Evolutionary conservation across 2,797 vertebrate species (phyloP).

Genomic region (Lindbergichthys nudifrons): DNA sequence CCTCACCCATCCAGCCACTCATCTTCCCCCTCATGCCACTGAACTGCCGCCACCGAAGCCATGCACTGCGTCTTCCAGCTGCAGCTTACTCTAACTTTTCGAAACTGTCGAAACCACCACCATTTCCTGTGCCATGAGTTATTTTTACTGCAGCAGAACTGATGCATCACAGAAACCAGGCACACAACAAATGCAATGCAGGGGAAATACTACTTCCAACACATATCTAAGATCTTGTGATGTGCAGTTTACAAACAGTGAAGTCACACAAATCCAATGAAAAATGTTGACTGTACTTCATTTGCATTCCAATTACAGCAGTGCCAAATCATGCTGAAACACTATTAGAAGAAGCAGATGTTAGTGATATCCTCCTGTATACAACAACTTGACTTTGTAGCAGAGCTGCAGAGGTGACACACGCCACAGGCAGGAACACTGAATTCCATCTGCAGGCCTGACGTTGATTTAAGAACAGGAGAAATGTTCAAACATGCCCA

Average conservation of each 20-base stretch:
- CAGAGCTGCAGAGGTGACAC: conserved; percentile 58
- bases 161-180: conserved; percentile 25
- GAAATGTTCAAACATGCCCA: conserved; percentile 75
- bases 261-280: background rate
- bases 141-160: conserved; percentile 48
- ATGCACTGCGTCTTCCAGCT: conserved; percentile 46
- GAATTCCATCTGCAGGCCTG: conserved; percentile 68
- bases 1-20: conserved; percentile 1
- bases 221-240: too few species aligned
- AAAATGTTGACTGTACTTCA: background rate
- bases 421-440: conserved; percentile 53
- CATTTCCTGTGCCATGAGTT: conserved; percentile 59
- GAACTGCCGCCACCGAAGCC: background rate
- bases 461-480: conserved; percentile 59
- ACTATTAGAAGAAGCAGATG: conserved; percentile 27
- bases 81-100: conserved; percentile 16
- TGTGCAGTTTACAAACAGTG: background rate
- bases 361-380: background rate
- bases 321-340: background rate
- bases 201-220: background rate
- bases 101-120: conserved; percentile 56
- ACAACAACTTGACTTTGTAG: conserved; percentile 32
- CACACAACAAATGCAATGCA: background rate
- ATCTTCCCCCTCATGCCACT: background rate
- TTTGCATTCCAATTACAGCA: conserved; percentile 3